phyloP scores from a whole-genome alignment of 2,888 invertebrate genomes.

The Phragmatobia fuliginosa region DNA sequence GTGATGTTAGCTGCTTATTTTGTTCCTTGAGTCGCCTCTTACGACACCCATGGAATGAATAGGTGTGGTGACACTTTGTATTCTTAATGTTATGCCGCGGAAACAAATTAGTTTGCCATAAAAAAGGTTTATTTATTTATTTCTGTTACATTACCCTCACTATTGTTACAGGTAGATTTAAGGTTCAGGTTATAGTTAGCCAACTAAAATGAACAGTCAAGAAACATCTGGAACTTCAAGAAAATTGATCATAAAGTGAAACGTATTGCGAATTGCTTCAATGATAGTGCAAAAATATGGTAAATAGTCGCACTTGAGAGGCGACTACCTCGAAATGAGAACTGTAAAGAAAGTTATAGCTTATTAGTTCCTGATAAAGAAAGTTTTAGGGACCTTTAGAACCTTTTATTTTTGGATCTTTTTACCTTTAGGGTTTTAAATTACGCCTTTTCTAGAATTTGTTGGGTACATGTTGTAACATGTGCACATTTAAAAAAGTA shows the following conservation, averaged over 20 bases:
- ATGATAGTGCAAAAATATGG: constrained; percentile 44
- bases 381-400: constrained; percentile 22
- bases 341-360: constrained; percentile 25
- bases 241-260: constrained; percentile 37
- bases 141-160: no score
- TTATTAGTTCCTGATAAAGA: constrained; percentile 12
- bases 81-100: no score
- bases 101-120: no score
- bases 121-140: no score
- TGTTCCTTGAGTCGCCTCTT: no score
- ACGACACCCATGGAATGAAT: no score
- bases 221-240: constrained; percentile 21
- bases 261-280: constrained; percentile 19
- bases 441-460: background rate
- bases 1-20: no score
- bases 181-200: no score
- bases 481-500: no score
- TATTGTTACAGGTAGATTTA: no score
- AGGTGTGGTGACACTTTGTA: no score
- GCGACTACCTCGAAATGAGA: constrained; percentile 29
- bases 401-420: no score
- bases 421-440: background rate
- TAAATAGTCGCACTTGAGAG: constrained; percentile 43
- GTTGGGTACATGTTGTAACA: background rate
- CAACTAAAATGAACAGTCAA: constrained; percentile 17